phyloP scores from a whole-genome alignment of 2,113 vertebrate species.

The Scophthalmus maximus region DNA sequence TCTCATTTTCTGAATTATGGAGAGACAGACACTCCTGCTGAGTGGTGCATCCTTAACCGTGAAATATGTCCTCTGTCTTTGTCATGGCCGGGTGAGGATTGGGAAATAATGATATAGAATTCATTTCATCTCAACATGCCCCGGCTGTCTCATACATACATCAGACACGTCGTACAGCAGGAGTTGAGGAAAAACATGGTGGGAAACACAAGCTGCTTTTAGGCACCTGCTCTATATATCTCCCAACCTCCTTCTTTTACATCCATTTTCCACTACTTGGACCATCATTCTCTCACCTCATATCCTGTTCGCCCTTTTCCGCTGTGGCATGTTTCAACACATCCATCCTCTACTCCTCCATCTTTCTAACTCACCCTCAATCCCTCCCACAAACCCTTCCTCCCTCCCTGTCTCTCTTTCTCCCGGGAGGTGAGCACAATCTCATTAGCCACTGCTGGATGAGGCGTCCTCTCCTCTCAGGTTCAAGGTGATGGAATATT shows the following conservation, averaged over 20 bases:
- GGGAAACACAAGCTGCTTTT: constrained; percentile 87
- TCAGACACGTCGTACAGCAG: constrained; percentile 90
- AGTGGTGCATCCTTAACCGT: constrained; percentile 85
- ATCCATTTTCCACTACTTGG: constrained; percentile 22
- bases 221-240: constrained; percentile 64
- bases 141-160: constrained; percentile 87
- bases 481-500: constrained; percentile 99
- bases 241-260: constrained; percentile 28
- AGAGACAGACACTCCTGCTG: constrained; percentile 84
- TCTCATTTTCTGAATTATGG: constrained; percentile 83
- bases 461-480: constrained; percentile 93
- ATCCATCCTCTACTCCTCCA: constrained; percentile 63
- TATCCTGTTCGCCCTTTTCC: constrained; percentile 48
- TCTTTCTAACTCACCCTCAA: constrained; percentile 52
- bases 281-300: constrained; percentile 58
- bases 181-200: constrained; percentile 77
- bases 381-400: constrained; percentile 38
- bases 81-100: constrained; percentile 73
- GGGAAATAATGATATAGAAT: constrained; percentile 93
- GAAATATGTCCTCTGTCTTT: constrained; percentile 87
- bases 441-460: constrained; percentile 97
- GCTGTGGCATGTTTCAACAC: constrained; percentile 25
- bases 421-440: constrained; percentile 91
- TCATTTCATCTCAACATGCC: constrained; percentile 89
- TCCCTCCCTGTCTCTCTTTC: constrained; percentile 76